Conservation (phyloP, 2,888 invertebrate species). For the Andrena trimmerana region DNA sequence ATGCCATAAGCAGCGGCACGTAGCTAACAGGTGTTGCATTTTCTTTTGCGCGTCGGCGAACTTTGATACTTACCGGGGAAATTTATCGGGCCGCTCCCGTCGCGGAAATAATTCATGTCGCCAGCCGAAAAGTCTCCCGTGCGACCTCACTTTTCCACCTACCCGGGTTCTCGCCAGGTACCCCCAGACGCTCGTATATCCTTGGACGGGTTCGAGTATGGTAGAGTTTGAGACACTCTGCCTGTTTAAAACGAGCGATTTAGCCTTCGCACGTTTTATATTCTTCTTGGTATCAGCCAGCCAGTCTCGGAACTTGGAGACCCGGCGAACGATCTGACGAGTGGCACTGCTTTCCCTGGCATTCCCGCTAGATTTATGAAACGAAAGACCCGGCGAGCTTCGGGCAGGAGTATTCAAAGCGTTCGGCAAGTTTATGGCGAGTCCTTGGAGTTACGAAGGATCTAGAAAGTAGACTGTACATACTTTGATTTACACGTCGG, state of each 20-base stretch:
- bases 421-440: too few relatives aligned
- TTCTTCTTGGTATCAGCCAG: background rate
- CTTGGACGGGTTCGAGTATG: conserved; percentile 5
- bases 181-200: conserved; percentile 43
- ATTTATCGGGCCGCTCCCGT: conserved; percentile 75
- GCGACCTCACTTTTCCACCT: background rate
- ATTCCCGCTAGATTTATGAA: too few relatives aligned
- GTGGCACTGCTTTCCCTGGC: too few relatives aligned
- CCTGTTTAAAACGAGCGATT: conserved; percentile 22
- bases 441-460: background rate
- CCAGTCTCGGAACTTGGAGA: background rate
- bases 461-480: background rate
- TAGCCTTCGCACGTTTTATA: background rate
- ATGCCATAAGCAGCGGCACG: conserved; percentile 79
- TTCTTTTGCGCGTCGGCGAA: conserved; percentile 75
- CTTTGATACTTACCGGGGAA: conserved; percentile 80
- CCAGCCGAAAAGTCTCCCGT: conserved; percentile 40
- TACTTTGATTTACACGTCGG: background rate
- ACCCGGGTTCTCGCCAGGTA: background rate
- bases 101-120: conserved; percentile 73
- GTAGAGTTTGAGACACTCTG: conserved; percentile 6
- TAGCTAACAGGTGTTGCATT: conserved; percentile 81
- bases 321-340: too few relatives aligned
- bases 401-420: too few relatives aligned
- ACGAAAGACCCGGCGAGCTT: too few relatives aligned